Percentiles rank a stretch among this genome's conserved stretches.
These are phyloP conservation scores for Hirtodrosophila cameraria DNA, from an alignment of 2,888 invertebrate species.

Conservation along the genomic window DNA sequence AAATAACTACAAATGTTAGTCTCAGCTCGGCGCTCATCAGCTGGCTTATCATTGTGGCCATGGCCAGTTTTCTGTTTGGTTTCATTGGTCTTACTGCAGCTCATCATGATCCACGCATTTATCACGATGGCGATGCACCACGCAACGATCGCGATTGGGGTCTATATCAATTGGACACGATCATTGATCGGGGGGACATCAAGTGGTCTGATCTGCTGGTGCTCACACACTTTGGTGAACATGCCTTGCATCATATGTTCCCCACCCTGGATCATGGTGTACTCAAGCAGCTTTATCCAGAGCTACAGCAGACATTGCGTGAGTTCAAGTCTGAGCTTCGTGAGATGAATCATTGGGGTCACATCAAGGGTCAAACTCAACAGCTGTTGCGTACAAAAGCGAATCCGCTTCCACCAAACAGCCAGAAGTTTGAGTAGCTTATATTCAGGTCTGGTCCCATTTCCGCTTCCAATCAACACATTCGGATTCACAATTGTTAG, in stretches of 20 bases:
- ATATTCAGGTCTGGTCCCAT: no score
- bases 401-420: conserved; percentile 78
- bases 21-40: conserved; percentile 47
- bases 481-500: no score
- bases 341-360: conserved; percentile 85
- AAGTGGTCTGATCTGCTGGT: conserved; percentile 88
- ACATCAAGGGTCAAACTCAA: conserved; percentile 87
- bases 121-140: conserved; percentile 90
- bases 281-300: conserved; percentile 87
- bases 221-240: conserved; percentile 90
- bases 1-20: conserved; percentile 70
- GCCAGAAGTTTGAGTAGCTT: conserved; percentile 45
- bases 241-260: conserved; percentile 91
- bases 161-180: conserved; percentile 89
- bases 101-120: conserved; percentile 91
- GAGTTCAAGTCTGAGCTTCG: conserved; percentile 77
- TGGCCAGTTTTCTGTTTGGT: conserved; percentile 86
- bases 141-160: conserved; percentile 88
- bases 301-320: conserved; percentile 76
- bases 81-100: conserved; percentile 89
- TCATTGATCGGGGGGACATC: conserved; percentile 88
- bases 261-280: conserved; percentile 91
- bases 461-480: no score
- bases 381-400: conserved; percentile 85
- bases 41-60: conserved; percentile 86